Conservation (phyloP, 2,888 invertebrate genomes). For the Acronicta aceris region DNA sequence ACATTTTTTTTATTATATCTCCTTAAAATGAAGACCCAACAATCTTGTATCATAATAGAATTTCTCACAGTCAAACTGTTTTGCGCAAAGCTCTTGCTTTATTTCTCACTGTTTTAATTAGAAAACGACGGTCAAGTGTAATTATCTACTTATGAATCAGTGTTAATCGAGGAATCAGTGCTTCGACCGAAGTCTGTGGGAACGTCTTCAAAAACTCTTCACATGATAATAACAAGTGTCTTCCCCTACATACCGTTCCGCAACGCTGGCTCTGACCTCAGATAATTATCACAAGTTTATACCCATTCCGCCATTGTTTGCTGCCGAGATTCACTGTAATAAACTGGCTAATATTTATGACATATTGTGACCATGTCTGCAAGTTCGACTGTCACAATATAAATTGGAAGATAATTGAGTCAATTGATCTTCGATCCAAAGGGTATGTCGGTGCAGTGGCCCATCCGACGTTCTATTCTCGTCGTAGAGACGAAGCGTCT, state of each 20-base stretch:
- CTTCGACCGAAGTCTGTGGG: conserved; percentile 77
- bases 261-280: conserved; percentile 81
- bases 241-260: conserved; percentile 86
- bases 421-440: conserved; percentile 59
- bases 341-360: conserved; percentile 74
- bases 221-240: conserved; percentile 84
- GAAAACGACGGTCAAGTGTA: conserved; percentile 77
- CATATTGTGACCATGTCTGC: conserved; percentile 47
- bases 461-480: conserved; percentile 12
- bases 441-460: conserved; percentile 26
- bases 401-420: conserved; percentile 59
- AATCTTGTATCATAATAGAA: conserved; percentile 37
- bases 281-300: conserved; percentile 86
- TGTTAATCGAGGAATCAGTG: conserved; percentile 86
- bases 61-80: conserved; percentile 65
- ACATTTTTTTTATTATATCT: conserved; percentile 51
- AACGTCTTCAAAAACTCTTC: conserved; percentile 88
- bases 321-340: conserved; percentile 78
- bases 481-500: conserved; percentile 15
- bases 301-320: conserved; percentile 82
- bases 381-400: conserved; percentile 29
- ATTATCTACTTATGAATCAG: conserved; percentile 86
- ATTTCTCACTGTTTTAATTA: conserved; percentile 76
- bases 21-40: conserved; percentile 29
- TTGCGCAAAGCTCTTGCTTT: conserved; percentile 54